These are phyloP conservation scores for Cabera pusaria DNA, from an alignment of 2,888 invertebrate genomes.

Conservation along the genomic window DNA sequence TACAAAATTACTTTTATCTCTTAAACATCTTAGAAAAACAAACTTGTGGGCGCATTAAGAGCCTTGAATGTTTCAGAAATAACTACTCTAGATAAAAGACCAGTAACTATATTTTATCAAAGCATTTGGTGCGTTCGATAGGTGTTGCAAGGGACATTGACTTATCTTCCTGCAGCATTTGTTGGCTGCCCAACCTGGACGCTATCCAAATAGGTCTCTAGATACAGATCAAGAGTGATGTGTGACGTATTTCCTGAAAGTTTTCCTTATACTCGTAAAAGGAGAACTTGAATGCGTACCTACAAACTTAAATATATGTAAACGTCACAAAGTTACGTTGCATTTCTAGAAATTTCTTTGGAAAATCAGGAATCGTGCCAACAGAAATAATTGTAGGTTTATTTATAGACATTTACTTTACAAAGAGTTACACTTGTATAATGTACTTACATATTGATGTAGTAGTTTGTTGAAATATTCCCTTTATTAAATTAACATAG, in stretches of 20 bases:
- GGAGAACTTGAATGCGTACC: background rate
- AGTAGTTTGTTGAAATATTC: no score
- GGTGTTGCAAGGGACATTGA: conserved; percentile 17
- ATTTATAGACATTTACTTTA: no score
- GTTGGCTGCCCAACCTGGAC: conserved; percentile 28
- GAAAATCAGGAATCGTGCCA: conserved; percentile 11
- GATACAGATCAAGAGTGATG: conserved; percentile 12
- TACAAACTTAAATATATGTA: conserved; percentile 1
- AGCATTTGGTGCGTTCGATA: no score
- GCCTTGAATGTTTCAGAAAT: no score
- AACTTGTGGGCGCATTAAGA: no score
- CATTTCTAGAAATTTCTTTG: conserved; percentile 13
- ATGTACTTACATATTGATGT: no score
- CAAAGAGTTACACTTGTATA: no score
- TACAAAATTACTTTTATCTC: no score
- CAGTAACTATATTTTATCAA: no score
- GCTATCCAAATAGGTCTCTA: conserved; percentile 30
- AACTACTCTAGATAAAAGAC: no score
- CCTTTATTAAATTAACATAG: no score
- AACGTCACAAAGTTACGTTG: background rate
- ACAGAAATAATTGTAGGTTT: conserved; percentile 6
- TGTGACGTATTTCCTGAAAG: conserved; percentile 6
- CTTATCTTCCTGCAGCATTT: conserved; percentile 17
- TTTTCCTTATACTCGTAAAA: conserved; percentile 1
- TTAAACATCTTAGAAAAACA: no score